These are phyloP conservation scores for Cichladusa arquata DNA, from an alignment of 2,113 vertebrate genomes.

Conservation along the genomic window DNA sequence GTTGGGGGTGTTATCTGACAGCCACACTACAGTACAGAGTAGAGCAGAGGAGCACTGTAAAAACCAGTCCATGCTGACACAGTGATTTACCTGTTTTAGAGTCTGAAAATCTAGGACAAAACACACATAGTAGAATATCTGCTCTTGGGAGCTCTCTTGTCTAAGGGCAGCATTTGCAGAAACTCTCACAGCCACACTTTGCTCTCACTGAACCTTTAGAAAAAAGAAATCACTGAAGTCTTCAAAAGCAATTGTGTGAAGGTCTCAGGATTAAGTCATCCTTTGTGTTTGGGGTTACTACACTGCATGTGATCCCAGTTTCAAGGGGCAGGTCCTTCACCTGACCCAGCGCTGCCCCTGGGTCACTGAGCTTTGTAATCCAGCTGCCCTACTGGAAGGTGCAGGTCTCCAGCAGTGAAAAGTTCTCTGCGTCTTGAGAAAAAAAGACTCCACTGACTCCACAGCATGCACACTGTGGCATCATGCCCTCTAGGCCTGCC, in stretches of 20 bases:
- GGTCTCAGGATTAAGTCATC: neutral
- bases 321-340: neutral
- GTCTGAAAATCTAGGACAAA: neutral
- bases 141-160: neutral
- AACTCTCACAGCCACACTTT: neutral
- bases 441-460: neutral
- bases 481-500: neutral
- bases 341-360: neutral
- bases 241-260: neutral
- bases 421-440: neutral
- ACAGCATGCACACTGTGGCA: neutral
- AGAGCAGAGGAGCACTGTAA: neutral
- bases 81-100: neutral
- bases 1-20: neutral
- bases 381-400: neutral
- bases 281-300: neutral
- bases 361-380: neutral
- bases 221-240: neutral
- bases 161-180: neutral
- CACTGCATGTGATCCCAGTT: neutral
- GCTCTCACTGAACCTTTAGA: neutral
- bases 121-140: neutral
- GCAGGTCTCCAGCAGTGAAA: neutral
- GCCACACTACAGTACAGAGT: fast-evolving
- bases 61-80: neutral